phyloP scores from a whole-genome alignment of 2,888 invertebrate species.

The Emmelina monodactyla region DNA sequence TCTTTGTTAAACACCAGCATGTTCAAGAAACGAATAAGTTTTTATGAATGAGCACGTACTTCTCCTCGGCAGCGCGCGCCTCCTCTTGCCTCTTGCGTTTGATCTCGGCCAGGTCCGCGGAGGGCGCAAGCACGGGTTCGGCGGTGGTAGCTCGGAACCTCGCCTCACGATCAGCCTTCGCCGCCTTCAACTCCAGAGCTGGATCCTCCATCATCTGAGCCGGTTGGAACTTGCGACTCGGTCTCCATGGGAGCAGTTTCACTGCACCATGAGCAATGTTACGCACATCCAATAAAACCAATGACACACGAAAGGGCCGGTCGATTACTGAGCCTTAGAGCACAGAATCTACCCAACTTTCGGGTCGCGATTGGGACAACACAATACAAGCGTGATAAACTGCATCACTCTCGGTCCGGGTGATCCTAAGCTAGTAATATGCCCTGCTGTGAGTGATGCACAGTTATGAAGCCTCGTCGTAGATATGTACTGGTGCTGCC shows the following conservation, averaged over 20 bases:
- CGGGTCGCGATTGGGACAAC: conserved; percentile 18
- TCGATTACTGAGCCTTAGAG: too few relatives aligned
- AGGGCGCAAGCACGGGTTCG: conserved; percentile 49
- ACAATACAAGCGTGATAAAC: conserved; percentile 36
- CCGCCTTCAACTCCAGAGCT: conserved; percentile 66
- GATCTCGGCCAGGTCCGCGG: conserved; percentile 61
- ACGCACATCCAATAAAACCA: conserved; percentile 22
- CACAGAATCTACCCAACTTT: too few relatives aligned
- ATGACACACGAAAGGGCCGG: too few relatives aligned
- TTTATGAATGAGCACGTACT: conserved; percentile 33
- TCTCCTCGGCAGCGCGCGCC: conserved; percentile 69
- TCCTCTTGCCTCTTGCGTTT: conserved; percentile 69
- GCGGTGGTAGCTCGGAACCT: conserved; percentile 64
- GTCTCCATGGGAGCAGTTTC: conserved; percentile 72
- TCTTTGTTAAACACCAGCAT: conserved; percentile 1
- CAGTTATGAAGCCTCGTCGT: conserved; percentile 14
- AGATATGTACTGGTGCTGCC: conserved; percentile 29
- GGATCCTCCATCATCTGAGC: conserved; percentile 67
- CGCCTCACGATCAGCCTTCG: conserved; percentile 69
- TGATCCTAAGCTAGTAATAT: conserved; percentile 34
- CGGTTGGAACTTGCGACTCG: conserved; percentile 73
- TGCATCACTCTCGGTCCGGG: conserved; percentile 23
- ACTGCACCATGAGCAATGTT: conserved; percentile 59
- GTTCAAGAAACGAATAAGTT: not conserved
- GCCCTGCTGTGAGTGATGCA: conserved; percentile 40